Percentiles rank a stretch among this genome's conserved stretches.
Conservation (phyloP, 2,797 vertebrate species). For the Ambastaia sidthimunki region DNA sequence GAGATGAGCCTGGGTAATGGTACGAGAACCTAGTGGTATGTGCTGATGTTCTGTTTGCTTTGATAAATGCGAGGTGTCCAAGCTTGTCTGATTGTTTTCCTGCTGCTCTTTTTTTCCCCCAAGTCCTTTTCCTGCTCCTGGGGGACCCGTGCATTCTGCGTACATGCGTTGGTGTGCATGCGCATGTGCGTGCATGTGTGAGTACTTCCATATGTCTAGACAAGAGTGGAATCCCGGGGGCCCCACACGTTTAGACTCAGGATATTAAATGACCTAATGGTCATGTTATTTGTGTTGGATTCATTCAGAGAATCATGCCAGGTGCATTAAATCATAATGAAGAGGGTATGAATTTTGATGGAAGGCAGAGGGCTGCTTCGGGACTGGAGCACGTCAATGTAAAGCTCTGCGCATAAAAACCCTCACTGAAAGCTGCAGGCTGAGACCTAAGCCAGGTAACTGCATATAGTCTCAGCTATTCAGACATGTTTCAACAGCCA, state of each 20-base stretch:
- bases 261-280: slow-evolving; percentile 67
- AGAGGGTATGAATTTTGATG: slow-evolving; percentile 59
- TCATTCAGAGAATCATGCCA: slow-evolving; percentile 59
- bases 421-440: slow-evolving; percentile 34
- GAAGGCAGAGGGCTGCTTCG: slow-evolving; percentile 44
- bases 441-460: slow-evolving; percentile 24
- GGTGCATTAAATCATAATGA: slow-evolving; percentile 63
- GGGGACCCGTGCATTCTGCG: slow-evolving; percentile 44
- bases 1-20: slow-evolving; percentile 43
- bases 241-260: slow-evolving; percentile 60
- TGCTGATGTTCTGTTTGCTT: slow-evolving; percentile 48
- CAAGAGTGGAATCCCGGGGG: slow-evolving; percentile 60
- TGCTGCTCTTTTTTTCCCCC: slow-evolving; percentile 28
- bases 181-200: slow-evolving; percentile 34
- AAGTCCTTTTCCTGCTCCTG: slow-evolving; percentile 39
- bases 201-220: slow-evolving; percentile 68
- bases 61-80: slow-evolving; percentile 50
- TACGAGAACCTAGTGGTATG: slow-evolving; percentile 25
- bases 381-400: slow-evolving; percentile 44
- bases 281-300: slow-evolving; percentile 63
- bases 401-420: slow-evolving; percentile 44
- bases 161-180: background rate
- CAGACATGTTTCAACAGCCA: slow-evolving; percentile 45
- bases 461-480: slow-evolving; percentile 12
- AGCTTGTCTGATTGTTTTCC: slow-evolving; percentile 55